Conservation (phyloP, 2,797 vertebrate species). For the Rallus crepitans region DNA sequence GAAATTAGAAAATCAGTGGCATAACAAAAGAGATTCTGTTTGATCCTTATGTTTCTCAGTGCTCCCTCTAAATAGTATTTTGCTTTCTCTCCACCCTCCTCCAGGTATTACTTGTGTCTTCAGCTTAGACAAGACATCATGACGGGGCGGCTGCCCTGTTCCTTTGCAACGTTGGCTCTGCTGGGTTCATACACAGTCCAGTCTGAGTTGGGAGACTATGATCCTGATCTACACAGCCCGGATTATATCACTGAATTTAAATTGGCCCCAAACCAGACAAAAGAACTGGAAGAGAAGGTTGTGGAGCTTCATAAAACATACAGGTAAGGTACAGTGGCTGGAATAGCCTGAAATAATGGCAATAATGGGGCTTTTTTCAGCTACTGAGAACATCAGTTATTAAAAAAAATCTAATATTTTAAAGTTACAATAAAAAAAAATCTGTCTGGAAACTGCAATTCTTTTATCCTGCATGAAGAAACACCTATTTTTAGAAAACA, state of each 20-base stretch:
- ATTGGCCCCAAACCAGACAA: constrained; percentile 91
- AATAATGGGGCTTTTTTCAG: background rate
- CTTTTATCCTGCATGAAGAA: background rate
- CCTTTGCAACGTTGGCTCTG: constrained; percentile 94
- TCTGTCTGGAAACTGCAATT: background rate
- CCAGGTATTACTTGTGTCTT: constrained; percentile 93
- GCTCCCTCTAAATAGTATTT: background rate
- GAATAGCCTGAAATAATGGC: background rate
- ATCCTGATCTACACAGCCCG: constrained; percentile 88
- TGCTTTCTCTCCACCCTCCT: background rate
- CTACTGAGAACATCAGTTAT: background rate
- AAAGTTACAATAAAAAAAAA: background rate
- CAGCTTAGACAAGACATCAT: constrained; percentile 96
- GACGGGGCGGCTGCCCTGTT: constrained; percentile 90
- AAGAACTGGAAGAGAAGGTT: constrained; percentile 96
- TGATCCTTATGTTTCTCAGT: background rate
- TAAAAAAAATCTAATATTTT: background rate
- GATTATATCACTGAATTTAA: constrained; percentile 92
- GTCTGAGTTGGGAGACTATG: constrained; percentile 95
- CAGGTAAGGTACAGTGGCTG: constrained; percentile 73
- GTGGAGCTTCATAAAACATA: constrained; percentile 95
- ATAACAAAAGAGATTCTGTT: background rate
- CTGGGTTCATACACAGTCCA: constrained; percentile 95
- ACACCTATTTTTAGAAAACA: background rate
- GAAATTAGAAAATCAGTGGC: background rate